Evolutionary conservation across 2,797 vertebrate species (phyloP).

Genomic region (Ctenochaetus hawaiiensis): DNA sequence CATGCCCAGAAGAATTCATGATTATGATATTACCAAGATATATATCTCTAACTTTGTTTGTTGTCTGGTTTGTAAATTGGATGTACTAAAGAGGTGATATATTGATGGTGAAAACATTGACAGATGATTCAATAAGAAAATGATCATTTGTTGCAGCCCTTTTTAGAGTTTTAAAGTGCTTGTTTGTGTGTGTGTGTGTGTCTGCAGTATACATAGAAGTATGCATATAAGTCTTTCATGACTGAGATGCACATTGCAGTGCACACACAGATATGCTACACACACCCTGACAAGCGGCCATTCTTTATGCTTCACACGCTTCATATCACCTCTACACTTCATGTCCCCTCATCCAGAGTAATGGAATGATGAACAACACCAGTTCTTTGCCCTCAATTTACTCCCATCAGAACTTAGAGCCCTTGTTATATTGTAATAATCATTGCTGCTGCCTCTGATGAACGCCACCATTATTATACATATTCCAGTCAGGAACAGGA

Average conservation of each 20-base stretch:
- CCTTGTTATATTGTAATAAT: slow-evolving; percentile 81
- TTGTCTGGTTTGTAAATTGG: no score
- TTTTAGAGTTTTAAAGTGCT: background rate
- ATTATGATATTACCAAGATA: no score
- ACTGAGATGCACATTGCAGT: slow-evolving; percentile 11
- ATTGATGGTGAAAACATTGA: no score
- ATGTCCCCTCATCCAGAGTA: slow-evolving; percentile 30
- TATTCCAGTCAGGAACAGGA: slow-evolving; percentile 73
- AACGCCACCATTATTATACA: slow-evolving; percentile 68
- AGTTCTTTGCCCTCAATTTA: slow-evolving; percentile 68
- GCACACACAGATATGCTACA: background rate
- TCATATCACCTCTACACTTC: slow-evolving; percentile 39
- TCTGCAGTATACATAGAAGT: background rate
- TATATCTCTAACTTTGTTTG: no score
- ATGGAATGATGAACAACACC: slow-evolving; percentile 72
- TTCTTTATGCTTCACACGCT: slow-evolving; percentile 46
- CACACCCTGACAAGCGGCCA: background rate
- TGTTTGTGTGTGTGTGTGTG: background rate
- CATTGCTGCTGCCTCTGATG: slow-evolving; percentile 63
- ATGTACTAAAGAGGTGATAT: no score
- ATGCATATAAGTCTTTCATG: background rate
- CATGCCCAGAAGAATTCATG: no score
- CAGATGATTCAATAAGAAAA: background rate
- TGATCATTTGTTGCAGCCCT: background rate
- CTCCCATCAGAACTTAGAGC: slow-evolving; percentile 78